Evolutionary conservation across 2,888 invertebrate genomes (phyloP).

Genomic region (Drosophila paramelanica): DNA sequence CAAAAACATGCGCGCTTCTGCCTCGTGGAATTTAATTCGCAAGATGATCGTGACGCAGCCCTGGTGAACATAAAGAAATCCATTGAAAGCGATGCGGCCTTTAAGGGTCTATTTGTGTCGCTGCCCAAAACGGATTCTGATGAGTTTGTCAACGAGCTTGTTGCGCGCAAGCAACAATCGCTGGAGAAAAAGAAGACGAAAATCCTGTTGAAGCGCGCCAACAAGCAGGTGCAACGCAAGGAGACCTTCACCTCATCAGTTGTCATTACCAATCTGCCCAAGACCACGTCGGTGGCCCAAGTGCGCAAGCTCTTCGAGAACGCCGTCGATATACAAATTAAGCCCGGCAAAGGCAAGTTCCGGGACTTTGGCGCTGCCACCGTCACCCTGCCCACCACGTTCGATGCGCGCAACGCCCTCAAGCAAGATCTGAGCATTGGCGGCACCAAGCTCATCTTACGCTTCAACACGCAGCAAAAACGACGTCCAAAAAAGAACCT

Average conservation of each 20-base stretch:
- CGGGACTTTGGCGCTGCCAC: constrained; percentile 70
- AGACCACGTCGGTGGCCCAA: constrained; percentile 66
- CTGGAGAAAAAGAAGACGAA: constrained; percentile 73
- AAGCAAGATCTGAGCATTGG: constrained; percentile 65
- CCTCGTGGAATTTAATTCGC: constrained; percentile 72
- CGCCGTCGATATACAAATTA: constrained; percentile 82
- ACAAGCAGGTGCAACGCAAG: constrained; percentile 52
- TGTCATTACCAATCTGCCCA: constrained; percentile 80
- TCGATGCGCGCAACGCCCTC: constrained; percentile 72
- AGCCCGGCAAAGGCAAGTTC: constrained; percentile 61
- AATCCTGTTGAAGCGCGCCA: constrained; percentile 65
- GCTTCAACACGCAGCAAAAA: constrained; percentile 66
- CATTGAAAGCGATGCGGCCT: constrained; percentile 45
- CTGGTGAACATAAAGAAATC: constrained; percentile 51
- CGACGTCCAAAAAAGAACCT: constrained; percentile 27
- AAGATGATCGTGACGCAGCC: constrained; percentile 74
- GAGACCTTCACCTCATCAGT: constrained; percentile 77
- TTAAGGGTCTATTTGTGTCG: constrained; percentile 67
- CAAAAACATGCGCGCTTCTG: constrained; percentile 83
- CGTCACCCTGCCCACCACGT: constrained; percentile 77
- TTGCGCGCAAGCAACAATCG: constrained; percentile 69
- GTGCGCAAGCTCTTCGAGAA: constrained; percentile 76
- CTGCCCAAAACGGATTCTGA: constrained; percentile 78
- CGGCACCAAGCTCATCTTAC: constrained; percentile 66
- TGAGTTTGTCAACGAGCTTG: constrained; percentile 73